phyloP scores from a whole-genome alignment of 2,797 vertebrate genomes.

The Etheostoma perlongum region DNA sequence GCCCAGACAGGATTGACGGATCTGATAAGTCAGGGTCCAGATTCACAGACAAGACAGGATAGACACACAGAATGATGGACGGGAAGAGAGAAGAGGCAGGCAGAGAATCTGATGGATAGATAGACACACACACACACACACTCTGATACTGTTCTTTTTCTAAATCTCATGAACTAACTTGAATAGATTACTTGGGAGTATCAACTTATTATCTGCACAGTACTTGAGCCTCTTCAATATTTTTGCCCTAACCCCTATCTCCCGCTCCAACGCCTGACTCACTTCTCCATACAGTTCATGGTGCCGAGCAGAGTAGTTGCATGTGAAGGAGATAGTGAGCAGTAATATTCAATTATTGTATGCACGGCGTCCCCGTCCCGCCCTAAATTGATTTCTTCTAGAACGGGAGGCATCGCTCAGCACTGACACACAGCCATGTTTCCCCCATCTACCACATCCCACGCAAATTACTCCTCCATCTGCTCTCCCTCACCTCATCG shows the following conservation, averaged over 20 bases:
- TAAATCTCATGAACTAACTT: slow-evolving; percentile 59
- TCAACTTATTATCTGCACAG: slow-evolving; percentile 73
- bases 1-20: slow-evolving; percentile 80
- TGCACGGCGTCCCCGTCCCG: slow-evolving; percentile 81
- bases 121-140: background rate
- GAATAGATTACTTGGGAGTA: slow-evolving; percentile 72
- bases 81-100: background rate
- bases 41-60: slow-evolving; percentile 40
- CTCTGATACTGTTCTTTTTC: slow-evolving; percentile 27
- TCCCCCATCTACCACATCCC: slow-evolving; percentile 86
- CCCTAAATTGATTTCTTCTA: slow-evolving; percentile 89
- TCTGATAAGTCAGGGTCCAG: slow-evolving; percentile 70
- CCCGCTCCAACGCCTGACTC: slow-evolving; percentile 58
- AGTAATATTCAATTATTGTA: slow-evolving; percentile 90
- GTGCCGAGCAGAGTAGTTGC: slow-evolving; percentile 66
- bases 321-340: slow-evolving; percentile 82
- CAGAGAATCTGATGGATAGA: slow-evolving; percentile 1
- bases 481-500: slow-evolving; percentile 80
- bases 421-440: slow-evolving; percentile 87
- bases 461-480: slow-evolving; percentile 90
- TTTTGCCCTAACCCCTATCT: slow-evolving; percentile 69
- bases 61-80: slow-evolving; percentile 5
- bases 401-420: slow-evolving; percentile 86
- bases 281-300: slow-evolving; percentile 55
- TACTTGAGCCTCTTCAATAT: slow-evolving; percentile 73